Evolutionary conservation across 1,140 invertebrate genomes (phyloP).

Genomic region (Drosophila pseudoobscura): DNA sequence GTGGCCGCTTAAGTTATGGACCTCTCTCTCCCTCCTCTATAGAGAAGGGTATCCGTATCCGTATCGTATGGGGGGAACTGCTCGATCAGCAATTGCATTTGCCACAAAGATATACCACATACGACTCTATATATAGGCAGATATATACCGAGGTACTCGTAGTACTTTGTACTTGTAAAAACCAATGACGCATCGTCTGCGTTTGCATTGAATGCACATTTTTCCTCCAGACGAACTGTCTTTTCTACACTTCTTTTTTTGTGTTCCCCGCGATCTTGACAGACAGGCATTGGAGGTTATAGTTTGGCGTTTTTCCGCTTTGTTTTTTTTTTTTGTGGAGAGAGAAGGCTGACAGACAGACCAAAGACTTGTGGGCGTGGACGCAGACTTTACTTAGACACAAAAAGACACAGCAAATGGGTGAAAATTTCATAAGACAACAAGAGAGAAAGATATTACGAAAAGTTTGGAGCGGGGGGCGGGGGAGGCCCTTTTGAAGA

Average conservation of each 20-base stretch:
- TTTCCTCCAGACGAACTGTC: constrained; percentile 65
- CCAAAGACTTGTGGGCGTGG: constrained; percentile 14
- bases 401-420: constrained; percentile 2
- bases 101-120: constrained; percentile 15
- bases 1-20: constrained; percentile 73
- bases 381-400: constrained; percentile 35
- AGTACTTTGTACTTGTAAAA: constrained; percentile 25
- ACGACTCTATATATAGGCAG: not conserved
- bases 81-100: constrained; percentile 65
- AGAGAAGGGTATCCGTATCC: not conserved
- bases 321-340: constrained; percentile 1
- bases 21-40: constrained; percentile 11
- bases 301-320: constrained; percentile 1
- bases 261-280: constrained; percentile 3
- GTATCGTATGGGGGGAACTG: constrained; percentile 36
- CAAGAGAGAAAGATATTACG: constrained; percentile 17
- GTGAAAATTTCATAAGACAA: constrained; percentile 29
- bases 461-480: constrained; percentile 5
- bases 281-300: constrained; percentile 4
- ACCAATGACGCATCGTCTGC: constrained; percentile 71
- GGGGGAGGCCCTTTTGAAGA: not conserved
- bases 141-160: not conserved
- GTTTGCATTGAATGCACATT: constrained; percentile 70
- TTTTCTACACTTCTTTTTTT: constrained; percentile 7
- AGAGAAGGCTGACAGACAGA: constrained; percentile 23